Evolutionary conservation across 35 echinoderm and acorn worm species (phyloP), one percentile per base, ranked within the genome.

Genomic region (Apostichopus californicus): DNA sequence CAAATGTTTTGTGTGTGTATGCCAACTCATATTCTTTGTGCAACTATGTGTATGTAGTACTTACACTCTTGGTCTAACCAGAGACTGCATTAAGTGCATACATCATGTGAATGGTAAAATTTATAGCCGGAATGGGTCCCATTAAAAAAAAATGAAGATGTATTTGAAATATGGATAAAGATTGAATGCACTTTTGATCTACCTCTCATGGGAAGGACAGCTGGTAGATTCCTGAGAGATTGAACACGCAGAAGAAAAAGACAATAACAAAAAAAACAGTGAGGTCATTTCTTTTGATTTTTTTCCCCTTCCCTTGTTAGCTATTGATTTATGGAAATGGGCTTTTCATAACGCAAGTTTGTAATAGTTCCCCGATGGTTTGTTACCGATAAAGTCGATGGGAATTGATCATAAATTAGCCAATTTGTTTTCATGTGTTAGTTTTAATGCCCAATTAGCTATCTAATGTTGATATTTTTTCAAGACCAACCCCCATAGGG

Each of bases 391-490:
- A n/a, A 85, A 24, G 2, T 18, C 1, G 0, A 85, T 81, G 18
- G 81, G 15, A 58, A 85, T 85, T 17, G 54, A 22, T 59, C 55
- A 85, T 85, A 85, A 85, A 85, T 85, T 85, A 85, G 20, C 5
- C 57, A 85, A 56, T 85, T 85, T 85, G 81, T 85, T 85, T 59
- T 18, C 57, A 85, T 85, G 81, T 85, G 81, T 85, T 58, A 85
- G 17, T 85, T 85, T 85, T 85, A 85, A 58, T 85, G 81, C 81
- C 55, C 81, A 85, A 85, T 85, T 85, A 85, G 81, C 81, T 59
- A 22, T 59, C 55, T 59, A 58, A 20, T 22, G 20, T 18, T 68
- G 64, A 68, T 14, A 14, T 10, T 4, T 68, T 75, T 22, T 75
- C 4, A 75, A 75, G 71, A 18, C 21, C 6, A 18, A 75, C 21